These are phyloP conservation scores for Synanthedon myopaeformis DNA, from an alignment of 2,888 invertebrate species.

Conservation along the genomic window DNA sequence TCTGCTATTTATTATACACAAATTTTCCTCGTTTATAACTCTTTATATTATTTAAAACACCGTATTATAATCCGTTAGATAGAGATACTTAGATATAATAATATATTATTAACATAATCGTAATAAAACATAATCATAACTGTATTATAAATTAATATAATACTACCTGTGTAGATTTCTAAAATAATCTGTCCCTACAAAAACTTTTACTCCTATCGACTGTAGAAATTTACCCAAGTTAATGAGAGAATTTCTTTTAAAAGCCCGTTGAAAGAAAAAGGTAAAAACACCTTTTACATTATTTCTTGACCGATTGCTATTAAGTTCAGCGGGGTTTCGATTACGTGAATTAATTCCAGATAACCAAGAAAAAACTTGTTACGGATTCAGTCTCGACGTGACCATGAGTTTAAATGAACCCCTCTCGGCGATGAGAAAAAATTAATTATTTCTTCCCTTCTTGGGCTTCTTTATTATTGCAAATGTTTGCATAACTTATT, in stretches of 20 bases:
- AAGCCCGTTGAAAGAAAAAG: neutral
- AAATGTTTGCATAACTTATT: constrained; percentile 15
- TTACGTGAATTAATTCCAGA: constrained; percentile 29
- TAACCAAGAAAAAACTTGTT: constrained; percentile 26
- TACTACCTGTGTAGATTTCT: no score
- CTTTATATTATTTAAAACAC: no score
- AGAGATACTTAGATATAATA: no score
- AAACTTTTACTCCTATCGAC: no score
- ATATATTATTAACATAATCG: no score
- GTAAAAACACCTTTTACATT: neutral
- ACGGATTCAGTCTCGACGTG: constrained; percentile 22
- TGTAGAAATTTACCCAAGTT: no score
- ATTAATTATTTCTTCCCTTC: constrained; percentile 19
- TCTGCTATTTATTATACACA: no score
- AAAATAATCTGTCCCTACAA: no score
- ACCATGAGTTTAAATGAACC: constrained; percentile 22
- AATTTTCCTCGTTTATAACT: no score
- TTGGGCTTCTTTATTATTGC: constrained; percentile 13
- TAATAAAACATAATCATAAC: no score
- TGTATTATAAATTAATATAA: no score
- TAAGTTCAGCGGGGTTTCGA: neutral
- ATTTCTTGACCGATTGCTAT: neutral
- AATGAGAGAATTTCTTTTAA: neutral
- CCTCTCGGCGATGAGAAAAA: constrained; percentile 16
- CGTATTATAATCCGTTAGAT: no score